Base-by-base conservation (phyloP, 2,888 invertebrate genomes). In the Cheilosia vernalis region DNA sequence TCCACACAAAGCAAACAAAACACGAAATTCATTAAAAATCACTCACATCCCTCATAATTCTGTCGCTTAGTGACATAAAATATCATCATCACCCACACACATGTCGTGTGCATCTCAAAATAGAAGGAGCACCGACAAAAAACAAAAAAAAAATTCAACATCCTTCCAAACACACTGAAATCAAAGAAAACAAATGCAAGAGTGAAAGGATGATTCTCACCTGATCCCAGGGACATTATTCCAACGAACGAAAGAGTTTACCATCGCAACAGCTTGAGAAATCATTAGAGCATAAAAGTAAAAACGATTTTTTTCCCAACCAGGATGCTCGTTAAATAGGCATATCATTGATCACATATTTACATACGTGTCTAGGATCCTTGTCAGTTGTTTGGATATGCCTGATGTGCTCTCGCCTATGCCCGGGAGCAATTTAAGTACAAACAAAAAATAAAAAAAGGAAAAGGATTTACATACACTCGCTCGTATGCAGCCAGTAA, bases 291-390 rank as follows among this genome's bases (percentile, higher is more conserved):
- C 70, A 72, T 67, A 72, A 76, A 76, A 85, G 81, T 72, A 85
- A 81, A 79, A 81, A 72, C 44, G 37, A 37, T 27, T 17, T 40
- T 55, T 19, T 21, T 40, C 3, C 24, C 19, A 37, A 44, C 49
- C 72, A 81, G 85, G 80, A 85, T 85, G 81, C 81, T 85, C 76
- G 85, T 85, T 85, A 85, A 85, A 85, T 85, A 81, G 85, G 85
- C 85, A 85, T 85, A 85, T 81, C 85, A 85, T 85, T 85, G 85
- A 85, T 85, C 85, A 85, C 67, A 85, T 85, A 85, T 85, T 85
- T 85, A 85, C 85, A 85, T 81, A 81, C 76, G 72, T 76, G 80
- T 85, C 85, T 85, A 85, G 81, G 85, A 85, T 81, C 66, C 76
- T 77, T 77, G 85, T 85, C 85, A 81, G 83, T 67, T 72, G 27